phyloP scores from a whole-genome alignment of 2,797 vertebrate genomes.

The Phalanger gymnotis region DNA sequence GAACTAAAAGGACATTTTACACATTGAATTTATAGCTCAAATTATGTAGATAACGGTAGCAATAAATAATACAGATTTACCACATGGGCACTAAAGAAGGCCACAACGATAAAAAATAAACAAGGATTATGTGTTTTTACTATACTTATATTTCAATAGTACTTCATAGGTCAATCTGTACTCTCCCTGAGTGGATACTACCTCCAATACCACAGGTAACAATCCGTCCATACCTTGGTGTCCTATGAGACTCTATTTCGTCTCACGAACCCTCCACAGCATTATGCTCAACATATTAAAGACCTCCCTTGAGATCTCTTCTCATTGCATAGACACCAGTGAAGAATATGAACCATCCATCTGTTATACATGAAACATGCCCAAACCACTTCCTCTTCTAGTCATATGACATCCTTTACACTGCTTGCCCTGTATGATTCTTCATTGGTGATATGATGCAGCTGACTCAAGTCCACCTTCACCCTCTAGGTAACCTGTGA shows the following conservation, averaged over 20 bases:
- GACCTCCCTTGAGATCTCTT: background rate
- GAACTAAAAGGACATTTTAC: background rate
- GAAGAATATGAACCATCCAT: background rate
- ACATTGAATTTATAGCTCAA: background rate
- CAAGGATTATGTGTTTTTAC: background rate
- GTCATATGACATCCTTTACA: background rate
- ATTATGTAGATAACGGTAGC: background rate
- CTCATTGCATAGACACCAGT: background rate
- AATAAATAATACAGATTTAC: background rate
- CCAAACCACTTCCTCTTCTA: background rate
- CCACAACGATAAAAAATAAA: background rate
- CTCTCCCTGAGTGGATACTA: background rate
- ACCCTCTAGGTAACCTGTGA: background rate
- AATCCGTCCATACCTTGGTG: background rate
- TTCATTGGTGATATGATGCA: background rate
- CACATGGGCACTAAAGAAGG: background rate
- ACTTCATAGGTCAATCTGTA: background rate
- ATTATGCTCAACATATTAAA: background rate
- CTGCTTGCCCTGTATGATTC: background rate
- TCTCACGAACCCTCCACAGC: background rate
- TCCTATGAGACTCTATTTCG: background rate
- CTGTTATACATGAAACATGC: background rate
- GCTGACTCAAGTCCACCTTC: background rate
- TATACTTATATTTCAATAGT: background rate
- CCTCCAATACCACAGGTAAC: background rate